Evolutionary conservation across 2,113 vertebrate genomes (phyloP).

Genomic region (Lepisosteus osseus): DNA sequence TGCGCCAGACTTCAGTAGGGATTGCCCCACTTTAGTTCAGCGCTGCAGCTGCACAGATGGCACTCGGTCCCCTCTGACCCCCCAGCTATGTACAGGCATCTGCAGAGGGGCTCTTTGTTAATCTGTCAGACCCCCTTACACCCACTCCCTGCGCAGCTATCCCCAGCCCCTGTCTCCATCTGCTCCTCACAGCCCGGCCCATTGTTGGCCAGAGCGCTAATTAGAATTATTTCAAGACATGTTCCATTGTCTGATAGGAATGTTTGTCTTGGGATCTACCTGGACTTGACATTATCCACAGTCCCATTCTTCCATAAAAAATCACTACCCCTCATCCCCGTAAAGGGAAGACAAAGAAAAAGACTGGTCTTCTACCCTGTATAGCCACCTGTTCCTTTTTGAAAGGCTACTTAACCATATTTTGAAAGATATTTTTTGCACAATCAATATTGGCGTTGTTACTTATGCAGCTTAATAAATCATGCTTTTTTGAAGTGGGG

Average conservation of each 20-base stretch:
- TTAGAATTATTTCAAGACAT: conserved; percentile 35
- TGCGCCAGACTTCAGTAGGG: conserved; percentile 13
- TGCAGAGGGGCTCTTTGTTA: conserved; percentile 46
- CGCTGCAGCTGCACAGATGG: conserved; percentile 66
- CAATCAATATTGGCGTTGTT: too few relatives aligned
- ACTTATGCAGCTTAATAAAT: too few relatives aligned
- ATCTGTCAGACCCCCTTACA: conserved; percentile 28
- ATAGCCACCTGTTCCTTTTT: too few relatives aligned
- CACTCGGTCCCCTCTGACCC: conserved; percentile 37
- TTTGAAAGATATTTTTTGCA: too few relatives aligned
- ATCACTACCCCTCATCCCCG: background rate
- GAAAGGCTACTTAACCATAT: too few relatives aligned
- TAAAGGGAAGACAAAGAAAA: too few relatives aligned
- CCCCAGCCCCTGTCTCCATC: conserved; percentile 51
- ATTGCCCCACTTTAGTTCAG: conserved; percentile 20
- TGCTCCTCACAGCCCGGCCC: conserved; percentile 42
- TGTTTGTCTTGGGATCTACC: conserved; percentile 21
- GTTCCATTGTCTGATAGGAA: conserved; percentile 36
- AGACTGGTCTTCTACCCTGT: too few relatives aligned
- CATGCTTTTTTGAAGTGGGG: too few relatives aligned
- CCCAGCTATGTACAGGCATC: conserved; percentile 50
- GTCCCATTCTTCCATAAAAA: background rate
- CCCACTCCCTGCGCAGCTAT: conserved; percentile 22
- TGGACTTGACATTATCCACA: background rate
- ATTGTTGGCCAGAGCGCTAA: conserved; percentile 35